A percentile compares a stretch with the other conserved stretches of the same genome.
phyloP scores from a whole-genome alignment of 2,888 invertebrate species.

The Barypeithes pellucidus region DNA sequence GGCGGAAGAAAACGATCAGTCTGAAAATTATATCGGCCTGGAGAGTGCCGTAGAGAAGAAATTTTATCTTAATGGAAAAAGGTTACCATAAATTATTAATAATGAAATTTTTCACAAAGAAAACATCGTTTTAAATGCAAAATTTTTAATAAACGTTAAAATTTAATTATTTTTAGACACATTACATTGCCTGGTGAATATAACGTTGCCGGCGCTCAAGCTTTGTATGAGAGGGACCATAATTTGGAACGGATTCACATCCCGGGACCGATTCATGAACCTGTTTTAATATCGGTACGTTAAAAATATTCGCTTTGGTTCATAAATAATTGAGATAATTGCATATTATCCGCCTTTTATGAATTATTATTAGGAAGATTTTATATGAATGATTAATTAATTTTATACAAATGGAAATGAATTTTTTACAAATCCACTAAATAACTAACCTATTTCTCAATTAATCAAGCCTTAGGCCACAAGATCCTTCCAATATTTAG shows the following conservation, averaged over 20 bases:
- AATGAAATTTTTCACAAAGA: too few species aligned
- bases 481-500: slow-evolving; percentile 11
- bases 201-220: slow-evolving; percentile 84
- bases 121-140: too few species aligned
- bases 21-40: slow-evolving; percentile 87
- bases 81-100: slow-evolving; percentile 72
- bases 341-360: too few species aligned
- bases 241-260: slow-evolving; percentile 87
- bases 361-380: too few species aligned
- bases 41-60: slow-evolving; percentile 79
- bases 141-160: background rate
- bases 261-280: slow-evolving; percentile 86
- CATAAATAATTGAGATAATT: too few species aligned
- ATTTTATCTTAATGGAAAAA: slow-evolving; percentile 86
- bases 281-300: slow-evolving; percentile 86
- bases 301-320: too few species aligned
- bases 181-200: slow-evolving; percentile 86
- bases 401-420: too few species aligned
- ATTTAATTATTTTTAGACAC: slow-evolving; percentile 71
- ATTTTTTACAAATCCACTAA: too few species aligned
- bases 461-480: background rate
- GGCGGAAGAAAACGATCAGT: slow-evolving; percentile 83
- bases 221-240: slow-evolving; percentile 84
- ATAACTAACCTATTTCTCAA: slow-evolving; percentile 6
- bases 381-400: too few species aligned